These are phyloP conservation scores for Triplophysa yarkandensis DNA, from an alignment of 2,797 vertebrate species.

Conservation along the genomic window DNA sequence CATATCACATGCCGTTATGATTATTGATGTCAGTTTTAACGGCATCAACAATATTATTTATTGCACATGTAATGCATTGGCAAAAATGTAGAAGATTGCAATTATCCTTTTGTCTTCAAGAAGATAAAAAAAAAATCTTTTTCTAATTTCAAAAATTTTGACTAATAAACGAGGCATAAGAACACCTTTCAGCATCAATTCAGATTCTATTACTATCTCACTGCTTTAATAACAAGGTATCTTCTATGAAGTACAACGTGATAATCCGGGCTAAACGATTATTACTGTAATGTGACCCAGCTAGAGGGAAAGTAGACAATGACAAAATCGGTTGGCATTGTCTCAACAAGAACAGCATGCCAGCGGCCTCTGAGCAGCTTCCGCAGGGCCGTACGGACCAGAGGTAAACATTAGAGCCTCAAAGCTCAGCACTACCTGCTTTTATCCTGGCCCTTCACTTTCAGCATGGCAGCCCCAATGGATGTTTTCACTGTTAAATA, in stretches of 20 bases:
- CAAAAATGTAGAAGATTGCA: too few relatives aligned
- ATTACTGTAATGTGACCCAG: slow-evolving; percentile 4
- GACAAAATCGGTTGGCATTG: not conserved
- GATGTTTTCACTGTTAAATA: slow-evolving; percentile 26
- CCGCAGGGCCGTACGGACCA: not conserved
- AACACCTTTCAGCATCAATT: too few relatives aligned
- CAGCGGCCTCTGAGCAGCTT: not conserved
- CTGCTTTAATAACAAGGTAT: not conserved
- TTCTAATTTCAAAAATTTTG: too few relatives aligned
- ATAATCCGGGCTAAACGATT: not conserved
- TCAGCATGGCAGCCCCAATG: slow-evolving; percentile 21
- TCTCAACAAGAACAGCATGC: not conserved
- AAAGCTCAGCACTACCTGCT: not conserved
- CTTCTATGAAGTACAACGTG: not conserved
- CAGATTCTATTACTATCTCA: not conserved
- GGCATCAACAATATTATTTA: too few relatives aligned
- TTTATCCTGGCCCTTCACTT: not conserved
- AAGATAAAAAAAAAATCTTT: too few relatives aligned
- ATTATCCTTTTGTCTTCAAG: too few relatives aligned
- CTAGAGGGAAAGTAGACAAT: not conserved
- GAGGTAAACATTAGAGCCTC: not conserved
- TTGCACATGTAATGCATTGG: too few relatives aligned
- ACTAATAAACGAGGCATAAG: not conserved
- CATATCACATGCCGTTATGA: too few relatives aligned
- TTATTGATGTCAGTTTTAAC: too few relatives aligned